These are phyloP conservation scores for Dendrophyllia cribrosa DNA, from an alignment of 64 coral and sea anemone genomes.

Conservation along the genomic window DNA sequence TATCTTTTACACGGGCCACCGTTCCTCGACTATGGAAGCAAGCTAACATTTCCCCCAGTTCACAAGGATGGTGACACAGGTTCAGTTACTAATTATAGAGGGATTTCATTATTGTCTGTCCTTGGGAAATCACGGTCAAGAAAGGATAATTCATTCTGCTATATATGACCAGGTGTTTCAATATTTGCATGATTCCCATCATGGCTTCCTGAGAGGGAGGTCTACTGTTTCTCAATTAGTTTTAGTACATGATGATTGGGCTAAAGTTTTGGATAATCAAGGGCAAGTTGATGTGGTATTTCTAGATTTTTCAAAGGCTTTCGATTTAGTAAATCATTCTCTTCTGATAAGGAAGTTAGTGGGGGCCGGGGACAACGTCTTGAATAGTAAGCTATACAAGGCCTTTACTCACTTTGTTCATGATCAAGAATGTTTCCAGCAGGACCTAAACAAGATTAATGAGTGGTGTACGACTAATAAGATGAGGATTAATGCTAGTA, in stretches of 20 bases:
- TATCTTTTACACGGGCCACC: neutral
- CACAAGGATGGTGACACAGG: neutral
- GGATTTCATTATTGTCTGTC: slow-evolving; percentile 2
- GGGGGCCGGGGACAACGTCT: slow-evolving; percentile 17
- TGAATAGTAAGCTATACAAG: slow-evolving; percentile 17
- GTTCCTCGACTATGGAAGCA: slow-evolving; percentile 1
- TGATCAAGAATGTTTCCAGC: neutral
- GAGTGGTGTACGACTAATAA: neutral
- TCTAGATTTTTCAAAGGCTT: slow-evolving; percentile 32
- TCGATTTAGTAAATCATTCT: neutral
- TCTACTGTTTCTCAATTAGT: slow-evolving; percentile 48
- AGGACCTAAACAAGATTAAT: slow-evolving; percentile 13
- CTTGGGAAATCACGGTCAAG: neutral
- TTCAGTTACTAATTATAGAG: slow-evolving; percentile 2
- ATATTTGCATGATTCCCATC: neutral
- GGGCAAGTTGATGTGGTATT: slow-evolving; percentile 29
- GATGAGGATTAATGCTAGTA: neutral
- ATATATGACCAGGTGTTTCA: neutral
- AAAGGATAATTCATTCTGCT: neutral
- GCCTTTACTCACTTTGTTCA: too few relatives aligned
- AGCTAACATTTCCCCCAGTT: slow-evolving; percentile 5
- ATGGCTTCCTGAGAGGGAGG: slow-evolving; percentile 35
- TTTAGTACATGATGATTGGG: slow-evolving; percentile 28
- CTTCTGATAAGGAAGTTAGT: slow-evolving; percentile 29
- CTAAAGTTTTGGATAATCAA: slow-evolving; percentile 19